These are phyloP conservation scores for Procambarus virginalis DNA, from an alignment of 1,140 invertebrate species.

Conservation along the genomic window DNA sequence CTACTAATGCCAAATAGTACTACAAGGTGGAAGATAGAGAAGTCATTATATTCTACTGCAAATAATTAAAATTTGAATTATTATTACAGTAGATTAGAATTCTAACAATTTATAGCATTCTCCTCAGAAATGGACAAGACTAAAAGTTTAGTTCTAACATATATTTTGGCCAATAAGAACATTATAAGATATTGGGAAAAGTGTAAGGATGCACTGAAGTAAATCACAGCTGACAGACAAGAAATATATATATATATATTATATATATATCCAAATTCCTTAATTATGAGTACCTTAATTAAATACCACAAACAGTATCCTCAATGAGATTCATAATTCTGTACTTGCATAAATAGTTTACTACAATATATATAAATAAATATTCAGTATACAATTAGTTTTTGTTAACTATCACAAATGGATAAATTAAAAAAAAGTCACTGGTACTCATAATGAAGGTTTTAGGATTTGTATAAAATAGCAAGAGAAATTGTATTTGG, in stretches of 20 bases:
- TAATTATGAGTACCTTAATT: not conserved
- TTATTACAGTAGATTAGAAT: too few relatives aligned
- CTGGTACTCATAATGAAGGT: not conserved
- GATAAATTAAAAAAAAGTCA: not conserved
- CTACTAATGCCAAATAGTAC: too few relatives aligned
- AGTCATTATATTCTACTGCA: too few relatives aligned
- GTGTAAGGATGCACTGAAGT: not conserved
- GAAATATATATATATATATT: not conserved
- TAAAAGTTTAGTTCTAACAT: not conserved
- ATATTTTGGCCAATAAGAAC: not conserved
- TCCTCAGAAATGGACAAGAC: not conserved
- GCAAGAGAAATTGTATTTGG: not conserved
- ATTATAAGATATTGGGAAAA: not conserved
- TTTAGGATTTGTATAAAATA: not conserved
- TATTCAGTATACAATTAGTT: too few relatives aligned
- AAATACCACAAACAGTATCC: too few relatives aligned
- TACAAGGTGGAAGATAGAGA: too few relatives aligned
- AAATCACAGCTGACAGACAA: not conserved
- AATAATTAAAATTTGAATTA: too few relatives aligned
- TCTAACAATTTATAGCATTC: too few relatives aligned
- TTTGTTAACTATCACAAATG: too few relatives aligned
- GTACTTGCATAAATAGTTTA: too few relatives aligned
- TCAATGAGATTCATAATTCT: too few relatives aligned
- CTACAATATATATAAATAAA: too few relatives aligned
- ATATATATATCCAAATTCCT: constrained; percentile 4